Conservation (phyloP, 2,797 vertebrate species). For the Botia kubotai region DNA sequence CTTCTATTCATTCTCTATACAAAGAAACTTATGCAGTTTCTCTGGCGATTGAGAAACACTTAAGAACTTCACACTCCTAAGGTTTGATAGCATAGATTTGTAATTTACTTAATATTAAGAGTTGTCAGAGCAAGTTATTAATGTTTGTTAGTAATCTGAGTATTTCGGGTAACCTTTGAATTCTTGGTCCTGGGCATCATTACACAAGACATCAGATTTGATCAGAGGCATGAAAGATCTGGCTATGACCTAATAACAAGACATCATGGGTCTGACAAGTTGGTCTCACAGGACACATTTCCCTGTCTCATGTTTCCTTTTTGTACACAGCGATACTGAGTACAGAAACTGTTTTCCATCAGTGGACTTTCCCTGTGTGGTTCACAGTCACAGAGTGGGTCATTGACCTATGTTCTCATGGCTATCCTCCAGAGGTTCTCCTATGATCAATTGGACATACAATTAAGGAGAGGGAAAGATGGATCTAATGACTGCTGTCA, state of each 20-base stretch:
- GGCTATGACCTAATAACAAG: background rate
- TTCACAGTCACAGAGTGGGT: constrained; percentile 15
- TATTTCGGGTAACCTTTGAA: background rate
- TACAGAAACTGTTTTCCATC: constrained; percentile 29
- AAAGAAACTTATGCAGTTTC: background rate
- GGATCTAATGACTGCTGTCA: background rate
- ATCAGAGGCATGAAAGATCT: constrained; percentile 20
- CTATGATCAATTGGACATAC: background rate
- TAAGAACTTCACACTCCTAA: background rate
- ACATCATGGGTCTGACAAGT: constrained; percentile 26
- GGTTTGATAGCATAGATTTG: background rate
- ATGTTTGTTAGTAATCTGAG: constrained; percentile 23
- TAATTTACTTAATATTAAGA: background rate
- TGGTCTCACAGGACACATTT: constrained; percentile 33
- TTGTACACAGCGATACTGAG: constrained; percentile 14
- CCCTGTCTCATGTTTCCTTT: constrained; percentile 33
- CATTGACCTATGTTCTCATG: constrained; percentile 31
- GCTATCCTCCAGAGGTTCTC: constrained; percentile 5
- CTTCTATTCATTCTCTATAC: background rate
- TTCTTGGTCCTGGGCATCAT: background rate
- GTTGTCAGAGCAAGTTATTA: background rate
- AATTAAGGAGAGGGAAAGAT: constrained; percentile 16
- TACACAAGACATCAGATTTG: constrained; percentile 6
- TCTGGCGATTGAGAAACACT: background rate
- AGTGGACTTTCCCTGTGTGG: constrained; percentile 6